A percentile compares a stretch with the other conserved stretches of the same genome.
These are phyloP conservation scores for Microcebus lehilahytsara DNA, from an alignment of 2,113 vertebrate species.

Conservation along the genomic window DNA sequence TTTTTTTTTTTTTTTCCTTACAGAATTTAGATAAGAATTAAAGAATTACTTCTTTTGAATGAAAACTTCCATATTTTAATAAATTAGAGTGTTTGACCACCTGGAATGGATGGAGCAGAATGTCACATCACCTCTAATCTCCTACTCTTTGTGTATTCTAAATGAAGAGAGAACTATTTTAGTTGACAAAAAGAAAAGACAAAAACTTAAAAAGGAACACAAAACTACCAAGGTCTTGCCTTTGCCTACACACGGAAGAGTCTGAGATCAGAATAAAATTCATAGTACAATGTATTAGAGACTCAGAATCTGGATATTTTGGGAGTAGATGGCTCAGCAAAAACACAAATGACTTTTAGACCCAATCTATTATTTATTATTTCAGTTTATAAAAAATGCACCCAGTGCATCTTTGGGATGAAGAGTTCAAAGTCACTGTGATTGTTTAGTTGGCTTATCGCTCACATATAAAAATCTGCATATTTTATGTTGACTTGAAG, in stretches of 20 bases:
- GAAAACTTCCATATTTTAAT: slow-evolving; percentile 58
- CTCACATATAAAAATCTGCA: slow-evolving; percentile 48
- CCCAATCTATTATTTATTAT: slow-evolving; percentile 80
- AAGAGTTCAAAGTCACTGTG: slow-evolving; percentile 70
- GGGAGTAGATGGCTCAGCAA: slow-evolving; percentile 75
- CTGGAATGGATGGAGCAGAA: slow-evolving; percentile 18
- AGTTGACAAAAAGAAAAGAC: slow-evolving; percentile 18
- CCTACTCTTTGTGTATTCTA: neutral
- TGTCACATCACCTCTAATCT: neutral
- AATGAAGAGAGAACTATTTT: slow-evolving; percentile 46
- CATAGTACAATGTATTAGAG: slow-evolving; percentile 57
- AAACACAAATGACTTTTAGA: slow-evolving; percentile 80
- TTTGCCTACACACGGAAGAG: slow-evolving; percentile 24
- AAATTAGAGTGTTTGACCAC: slow-evolving; percentile 18
- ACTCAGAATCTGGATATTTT: slow-evolving; percentile 74
- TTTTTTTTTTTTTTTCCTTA: neutral
- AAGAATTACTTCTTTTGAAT: slow-evolving; percentile 39
- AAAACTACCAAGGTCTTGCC: neutral
- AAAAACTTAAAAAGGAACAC: slow-evolving; percentile 28
- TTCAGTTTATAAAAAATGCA: slow-evolving; percentile 77
- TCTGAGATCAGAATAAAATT: slow-evolving; percentile 51
- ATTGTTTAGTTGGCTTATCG: slow-evolving; percentile 58
- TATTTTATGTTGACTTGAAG: slow-evolving; percentile 60
- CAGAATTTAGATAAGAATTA: slow-evolving; percentile 33
- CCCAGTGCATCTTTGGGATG: slow-evolving; percentile 72